Conservation (phyloP, 1,140 invertebrate species). For the Archivesica marissinica region DNA sequence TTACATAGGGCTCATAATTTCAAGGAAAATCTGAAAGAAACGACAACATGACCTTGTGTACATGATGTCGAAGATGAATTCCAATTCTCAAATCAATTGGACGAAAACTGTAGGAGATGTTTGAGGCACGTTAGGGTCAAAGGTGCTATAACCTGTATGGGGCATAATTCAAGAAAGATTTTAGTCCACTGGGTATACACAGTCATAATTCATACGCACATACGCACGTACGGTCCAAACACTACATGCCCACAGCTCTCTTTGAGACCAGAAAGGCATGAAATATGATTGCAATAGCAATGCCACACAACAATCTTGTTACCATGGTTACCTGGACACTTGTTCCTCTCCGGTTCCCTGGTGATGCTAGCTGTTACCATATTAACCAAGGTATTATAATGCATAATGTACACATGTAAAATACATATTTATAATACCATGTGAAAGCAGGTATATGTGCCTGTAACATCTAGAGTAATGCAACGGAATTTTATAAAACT, state of each 20-base stretch:
- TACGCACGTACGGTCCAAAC: background rate
- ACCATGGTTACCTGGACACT: conserved; percentile 46
- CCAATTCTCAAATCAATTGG: no score
- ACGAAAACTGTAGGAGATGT: no score
- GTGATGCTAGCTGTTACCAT: conserved; percentile 49
- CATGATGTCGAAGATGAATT: no score
- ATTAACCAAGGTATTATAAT: conserved; percentile 22
- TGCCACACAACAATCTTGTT: conserved; percentile 35
- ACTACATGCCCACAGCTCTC: no score
- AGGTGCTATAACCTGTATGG: background rate
- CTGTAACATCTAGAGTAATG: background rate
- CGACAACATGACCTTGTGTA: no score
- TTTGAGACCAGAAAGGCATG: no score
- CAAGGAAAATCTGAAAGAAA: no score
- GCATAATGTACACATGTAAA: background rate
- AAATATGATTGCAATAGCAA: background rate
- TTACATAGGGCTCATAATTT: no score
- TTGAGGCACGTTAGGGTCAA: no score
- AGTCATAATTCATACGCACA: background rate
- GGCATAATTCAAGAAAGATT: no score
- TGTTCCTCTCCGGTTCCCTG: conserved; percentile 29
- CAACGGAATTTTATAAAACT: background rate
- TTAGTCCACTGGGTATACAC: background rate
- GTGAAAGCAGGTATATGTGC: no score
- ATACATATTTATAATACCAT: background rate